A percentile compares a stretch with the other conserved stretches of the same genome.
Evolutionary conservation across 2,888 invertebrate genomes (phyloP).

Genomic region (Polyommatus icarus): DNA sequence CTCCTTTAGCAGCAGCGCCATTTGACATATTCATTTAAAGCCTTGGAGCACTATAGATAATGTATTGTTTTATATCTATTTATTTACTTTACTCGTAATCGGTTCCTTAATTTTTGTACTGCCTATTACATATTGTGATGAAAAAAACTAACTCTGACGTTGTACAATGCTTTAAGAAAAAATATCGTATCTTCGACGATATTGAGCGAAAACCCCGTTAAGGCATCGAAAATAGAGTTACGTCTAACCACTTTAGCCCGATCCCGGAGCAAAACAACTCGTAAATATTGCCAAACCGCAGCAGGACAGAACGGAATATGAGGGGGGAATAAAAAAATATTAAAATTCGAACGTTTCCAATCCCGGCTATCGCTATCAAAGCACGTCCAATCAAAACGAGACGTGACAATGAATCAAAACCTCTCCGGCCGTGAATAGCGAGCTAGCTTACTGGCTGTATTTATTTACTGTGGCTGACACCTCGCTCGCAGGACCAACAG

Average conservation of each 20-base stretch:
- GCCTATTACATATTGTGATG: neutral
- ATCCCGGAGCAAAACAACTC: conserved; percentile 65
- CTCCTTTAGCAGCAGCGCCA: no score
- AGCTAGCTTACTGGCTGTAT: conserved; percentile 75
- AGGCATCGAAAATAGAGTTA: conserved; percentile 50
- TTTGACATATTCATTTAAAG: no score
- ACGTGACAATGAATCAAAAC: conserved; percentile 78
- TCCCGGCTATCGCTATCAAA: conserved; percentile 77
- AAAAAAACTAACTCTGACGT: neutral
- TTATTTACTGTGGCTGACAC: conserved; percentile 77
- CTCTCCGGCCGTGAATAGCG: conserved; percentile 74
- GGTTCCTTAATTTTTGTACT: neutral
- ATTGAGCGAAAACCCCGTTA: conserved; percentile 46
- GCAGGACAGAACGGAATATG: conserved; percentile 70
- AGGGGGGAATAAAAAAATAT: conserved; percentile 67
- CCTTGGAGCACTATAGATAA: neutral
- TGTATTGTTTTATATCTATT: neutral
- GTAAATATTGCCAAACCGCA: conserved; percentile 71
- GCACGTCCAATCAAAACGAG: conserved; percentile 79
- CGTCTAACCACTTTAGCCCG: conserved; percentile 48
- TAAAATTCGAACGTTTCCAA: conserved; percentile 73
- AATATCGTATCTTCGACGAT: conserved; percentile 31
- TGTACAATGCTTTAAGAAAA: conserved; percentile 14
- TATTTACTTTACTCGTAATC: neutral
- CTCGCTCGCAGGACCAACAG: conserved; percentile 61